Base-by-base conservation (phyloP, 2,113 vertebrate species). In the Oxyura jamaicensis region DNA sequence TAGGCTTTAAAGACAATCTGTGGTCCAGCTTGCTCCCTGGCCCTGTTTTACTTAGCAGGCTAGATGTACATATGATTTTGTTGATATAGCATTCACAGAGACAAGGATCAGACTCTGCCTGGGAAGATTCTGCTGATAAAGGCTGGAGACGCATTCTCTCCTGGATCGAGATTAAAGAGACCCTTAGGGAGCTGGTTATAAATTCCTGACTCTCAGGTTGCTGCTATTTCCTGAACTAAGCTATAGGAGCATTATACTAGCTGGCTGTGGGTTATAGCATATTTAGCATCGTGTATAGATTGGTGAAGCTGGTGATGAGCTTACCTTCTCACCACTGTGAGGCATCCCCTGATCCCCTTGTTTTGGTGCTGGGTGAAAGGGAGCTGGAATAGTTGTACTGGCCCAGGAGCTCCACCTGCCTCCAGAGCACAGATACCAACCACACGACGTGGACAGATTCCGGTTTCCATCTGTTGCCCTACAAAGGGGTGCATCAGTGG, bases 141-240 rank as follows among this genome's bases (percentile, higher is more conserved):
- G 94, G 35, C 83, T 95, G 81, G 77, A 93, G 66, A 93, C 5
- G 6, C 62, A 75, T 92, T 95, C 81, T 28, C 95, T 97, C 89
- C 94, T 97, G 95, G 96, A 97, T 88, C 74, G 52, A 96, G 95
- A 97, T 96, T 92, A 96, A 95, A 97, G 96, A 85, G 69, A 76
- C 52, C 84, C 77, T 89, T 73, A 72, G 86, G 77, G 84, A 95
- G 66, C 81, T 92, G 88, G 92, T 88, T 96, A 96, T 96, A 95
- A 93, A 97, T 93, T 92, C 86, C 91, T 92, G 71, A 76, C 95
- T 88, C 87, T 86, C 91, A 94, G 90, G 91, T 96, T 94, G 87
- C 87, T 91, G 90, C 82, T 96, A 77, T 95, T 96, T 96, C 95
- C 94, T 95, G 95, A 91, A 16, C 66, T 74, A 73, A 91, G 68